Percentiles rank a stretch among this genome's conserved stretches.
phyloP scores from a whole-genome alignment of 2,797 vertebrate species.

The Buceros bicornis region DNA sequence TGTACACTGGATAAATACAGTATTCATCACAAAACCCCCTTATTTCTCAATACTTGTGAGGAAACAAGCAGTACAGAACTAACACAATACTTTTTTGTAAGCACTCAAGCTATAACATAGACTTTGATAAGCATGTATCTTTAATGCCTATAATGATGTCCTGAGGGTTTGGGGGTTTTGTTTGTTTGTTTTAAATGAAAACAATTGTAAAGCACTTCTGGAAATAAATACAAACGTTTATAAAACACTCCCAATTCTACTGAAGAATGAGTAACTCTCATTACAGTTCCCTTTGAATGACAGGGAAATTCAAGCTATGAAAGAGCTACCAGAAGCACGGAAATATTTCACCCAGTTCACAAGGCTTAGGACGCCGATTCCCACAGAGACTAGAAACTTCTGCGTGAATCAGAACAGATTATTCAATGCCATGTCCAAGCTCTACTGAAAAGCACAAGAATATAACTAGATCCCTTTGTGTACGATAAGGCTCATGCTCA shows the following conservation, averaged over 20 bases:
- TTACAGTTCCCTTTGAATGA: neutral
- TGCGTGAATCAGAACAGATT: neutral
- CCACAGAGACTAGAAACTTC: neutral
- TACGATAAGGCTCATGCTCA: neutral
- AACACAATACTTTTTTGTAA: neutral
- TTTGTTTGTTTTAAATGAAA: neutral
- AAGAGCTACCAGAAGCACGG: neutral
- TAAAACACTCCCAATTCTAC: neutral
- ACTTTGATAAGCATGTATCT: neutral
- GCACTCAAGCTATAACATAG: neutral
- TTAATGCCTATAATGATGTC: neutral
- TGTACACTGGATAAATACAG: neutral
- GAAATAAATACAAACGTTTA: neutral
- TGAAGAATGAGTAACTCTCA: neutral
- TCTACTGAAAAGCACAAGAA: neutral
- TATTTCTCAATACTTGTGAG: neutral
- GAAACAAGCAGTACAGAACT: neutral
- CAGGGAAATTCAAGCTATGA: neutral
- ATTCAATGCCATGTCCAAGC: neutral
- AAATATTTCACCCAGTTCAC: neutral
- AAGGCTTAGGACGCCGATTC: neutral
- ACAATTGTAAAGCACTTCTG: neutral
- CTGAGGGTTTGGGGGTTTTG: accelerated
- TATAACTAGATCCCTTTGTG: neutral
- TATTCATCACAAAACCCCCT: neutral